These are phyloP conservation scores for Poeciliopsis infans DNA, from an alignment of 2,797 vertebrate genomes.

Conservation along the genomic window DNA sequence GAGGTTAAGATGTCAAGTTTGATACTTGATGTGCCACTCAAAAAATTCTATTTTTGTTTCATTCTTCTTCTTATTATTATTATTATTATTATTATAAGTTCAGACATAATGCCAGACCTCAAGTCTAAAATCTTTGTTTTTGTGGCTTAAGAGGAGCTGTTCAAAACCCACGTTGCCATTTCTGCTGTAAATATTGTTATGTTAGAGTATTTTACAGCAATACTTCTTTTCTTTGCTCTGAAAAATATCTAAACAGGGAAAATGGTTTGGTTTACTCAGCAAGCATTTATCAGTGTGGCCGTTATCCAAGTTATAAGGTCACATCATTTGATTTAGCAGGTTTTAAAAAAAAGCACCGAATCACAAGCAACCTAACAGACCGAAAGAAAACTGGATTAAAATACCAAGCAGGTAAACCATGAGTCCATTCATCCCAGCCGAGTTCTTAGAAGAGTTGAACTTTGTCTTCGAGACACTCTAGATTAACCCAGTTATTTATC, in stretches of 20 bases:
- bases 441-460: conserved; percentile 38
- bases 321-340: neutral
- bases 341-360: neutral
- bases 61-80: neutral
- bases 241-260: neutral
- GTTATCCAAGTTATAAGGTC: neutral
- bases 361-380: neutral
- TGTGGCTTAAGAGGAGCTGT: neutral
- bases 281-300: neutral
- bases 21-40: neutral
- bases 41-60: neutral
- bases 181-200: neutral
- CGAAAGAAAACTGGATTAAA: neutral
- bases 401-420: conserved; percentile 18
- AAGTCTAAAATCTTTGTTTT: neutral
- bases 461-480: conserved; percentile 52
- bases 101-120: neutral
- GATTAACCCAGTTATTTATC: conserved; percentile 53
- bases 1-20: neutral
- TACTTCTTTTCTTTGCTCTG: neutral
- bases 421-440: conserved; percentile 15
- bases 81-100: neutral
- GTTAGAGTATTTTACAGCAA: neutral
- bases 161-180: neutral
- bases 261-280: neutral